Conservation (phyloP, 2,888 invertebrate genomes). For the Hesperia comma region DNA sequence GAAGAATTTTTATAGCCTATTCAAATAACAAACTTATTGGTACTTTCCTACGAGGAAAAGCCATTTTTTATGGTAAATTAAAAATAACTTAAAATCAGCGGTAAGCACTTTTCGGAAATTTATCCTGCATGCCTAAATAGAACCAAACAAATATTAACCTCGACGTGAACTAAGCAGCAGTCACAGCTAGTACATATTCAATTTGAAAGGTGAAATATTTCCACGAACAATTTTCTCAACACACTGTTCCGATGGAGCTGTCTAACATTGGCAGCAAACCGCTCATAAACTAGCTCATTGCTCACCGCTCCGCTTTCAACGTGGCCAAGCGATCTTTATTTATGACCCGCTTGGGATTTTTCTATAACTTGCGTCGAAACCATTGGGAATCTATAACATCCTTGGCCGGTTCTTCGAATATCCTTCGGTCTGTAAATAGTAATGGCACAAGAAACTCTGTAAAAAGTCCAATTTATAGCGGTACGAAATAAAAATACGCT, state of each 20-base stretch:
- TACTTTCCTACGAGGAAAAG: too few relatives aligned
- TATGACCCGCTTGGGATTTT: constrained; percentile 27
- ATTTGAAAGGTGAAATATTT: constrained; percentile 3
- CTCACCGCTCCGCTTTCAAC: constrained; percentile 11
- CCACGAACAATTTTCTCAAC: not conserved
- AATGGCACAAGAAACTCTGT: not conserved
- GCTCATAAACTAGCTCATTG: constrained; percentile 13
- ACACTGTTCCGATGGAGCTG: constrained; percentile 3
- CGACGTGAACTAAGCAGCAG: too few relatives aligned
- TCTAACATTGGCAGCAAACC: constrained; percentile 9
- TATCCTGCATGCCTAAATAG: too few relatives aligned
- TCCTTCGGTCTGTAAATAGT: constrained; percentile 1
- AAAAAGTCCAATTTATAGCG: not conserved
- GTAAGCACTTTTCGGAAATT: too few relatives aligned
- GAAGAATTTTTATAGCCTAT: too few relatives aligned
- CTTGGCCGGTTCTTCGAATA: constrained; percentile 11
- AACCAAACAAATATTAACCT: too few relatives aligned
- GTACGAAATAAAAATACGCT: too few relatives aligned
- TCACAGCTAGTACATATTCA: too few relatives aligned
- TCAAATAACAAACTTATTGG: too few relatives aligned
- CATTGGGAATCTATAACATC: constrained; percentile 25
- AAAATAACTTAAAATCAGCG: too few relatives aligned
- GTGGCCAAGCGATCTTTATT: constrained; percentile 28
- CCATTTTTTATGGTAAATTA: too few relatives aligned
- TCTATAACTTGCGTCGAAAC: constrained; percentile 21